phyloP scores from a whole-genome alignment of 2,113 vertebrate species.

The Polypterus bichir region DNA sequence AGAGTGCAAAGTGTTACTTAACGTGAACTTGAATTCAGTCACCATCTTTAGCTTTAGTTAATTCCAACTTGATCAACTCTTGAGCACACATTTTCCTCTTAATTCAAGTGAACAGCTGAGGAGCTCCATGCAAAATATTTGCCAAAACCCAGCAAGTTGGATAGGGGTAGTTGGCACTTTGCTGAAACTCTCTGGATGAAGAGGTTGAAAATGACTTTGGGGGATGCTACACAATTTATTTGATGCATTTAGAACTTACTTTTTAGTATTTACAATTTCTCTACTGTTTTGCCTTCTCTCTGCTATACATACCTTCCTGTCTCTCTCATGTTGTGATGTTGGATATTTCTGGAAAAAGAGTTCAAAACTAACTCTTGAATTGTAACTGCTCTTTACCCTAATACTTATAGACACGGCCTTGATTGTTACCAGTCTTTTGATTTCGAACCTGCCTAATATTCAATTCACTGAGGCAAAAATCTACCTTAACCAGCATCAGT shows the following conservation, averaged over 20 bases:
- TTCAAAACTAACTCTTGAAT: no score
- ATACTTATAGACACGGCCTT: no score
- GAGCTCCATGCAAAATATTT: conserved; percentile 5
- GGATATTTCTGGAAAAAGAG: neutral
- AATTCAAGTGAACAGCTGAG: conserved; percentile 18
- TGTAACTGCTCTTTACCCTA: no score
- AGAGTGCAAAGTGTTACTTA: neutral
- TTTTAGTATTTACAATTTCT: conserved; percentile 8
- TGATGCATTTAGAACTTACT: conserved; percentile 6
- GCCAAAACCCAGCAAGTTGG: conserved; percentile 12
- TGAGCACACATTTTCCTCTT: conserved; percentile 4
- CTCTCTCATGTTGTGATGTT: neutral
- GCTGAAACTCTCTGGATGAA: conserved; percentile 12
- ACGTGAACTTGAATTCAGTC: neutral
- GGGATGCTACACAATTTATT: conserved; percentile 24
- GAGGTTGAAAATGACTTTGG: conserved; percentile 4
- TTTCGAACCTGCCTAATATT: no score
- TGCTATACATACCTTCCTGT: neutral
- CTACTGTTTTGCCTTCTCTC: conserved; percentile 9
- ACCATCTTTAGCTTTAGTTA: neutral
- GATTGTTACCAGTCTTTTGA: no score
- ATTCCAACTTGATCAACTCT: neutral
- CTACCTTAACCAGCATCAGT: no score
- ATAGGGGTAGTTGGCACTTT: conserved; percentile 9
- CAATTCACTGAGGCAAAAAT: no score